phyloP scores from a whole-genome alignment of 2,888 invertebrate species.

The Isoperla grammatica region DNA sequence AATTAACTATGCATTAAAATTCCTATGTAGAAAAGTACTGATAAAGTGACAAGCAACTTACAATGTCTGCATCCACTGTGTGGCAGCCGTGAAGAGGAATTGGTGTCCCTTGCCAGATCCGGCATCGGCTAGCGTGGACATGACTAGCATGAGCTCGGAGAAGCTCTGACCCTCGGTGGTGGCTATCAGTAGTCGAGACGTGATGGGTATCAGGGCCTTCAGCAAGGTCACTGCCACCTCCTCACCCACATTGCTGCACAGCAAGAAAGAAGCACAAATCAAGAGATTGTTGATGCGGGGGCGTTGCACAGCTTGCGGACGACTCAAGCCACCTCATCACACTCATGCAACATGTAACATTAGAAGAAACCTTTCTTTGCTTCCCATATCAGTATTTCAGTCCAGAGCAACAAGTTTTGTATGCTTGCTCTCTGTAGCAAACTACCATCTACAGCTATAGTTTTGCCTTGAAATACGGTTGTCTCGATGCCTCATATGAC shows the following conservation, averaged over 20 bases:
- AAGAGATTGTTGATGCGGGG: not conserved
- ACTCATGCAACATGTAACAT: no score
- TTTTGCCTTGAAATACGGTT: no score
- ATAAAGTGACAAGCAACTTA: conserved; percentile 39
- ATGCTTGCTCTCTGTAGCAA: no score
- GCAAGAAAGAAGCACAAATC: conserved; percentile 14
- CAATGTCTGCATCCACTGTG: conserved; percentile 72
- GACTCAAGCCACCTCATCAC: no score
- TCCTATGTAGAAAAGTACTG: no score
- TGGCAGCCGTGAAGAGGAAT: conserved; percentile 70
- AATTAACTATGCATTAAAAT: no score
- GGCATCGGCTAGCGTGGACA: conserved; percentile 81
- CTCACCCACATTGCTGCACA: conserved; percentile 51
- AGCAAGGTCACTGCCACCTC: conserved; percentile 60
- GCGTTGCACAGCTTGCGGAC: no score
- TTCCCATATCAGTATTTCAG: no score
- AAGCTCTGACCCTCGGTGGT: conserved; percentile 66
- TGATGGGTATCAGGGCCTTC: conserved; percentile 67
- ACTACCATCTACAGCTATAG: no score
- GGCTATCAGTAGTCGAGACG: conserved; percentile 58
- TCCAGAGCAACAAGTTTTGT: no score
- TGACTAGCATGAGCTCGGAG: conserved; percentile 67
- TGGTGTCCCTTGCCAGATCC: conserved; percentile 75
- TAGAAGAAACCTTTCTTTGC: no score
- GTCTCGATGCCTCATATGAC: no score